Conservation (phyloP, 2,797 vertebrate genomes). For the Notamacropus eugenii region DNA sequence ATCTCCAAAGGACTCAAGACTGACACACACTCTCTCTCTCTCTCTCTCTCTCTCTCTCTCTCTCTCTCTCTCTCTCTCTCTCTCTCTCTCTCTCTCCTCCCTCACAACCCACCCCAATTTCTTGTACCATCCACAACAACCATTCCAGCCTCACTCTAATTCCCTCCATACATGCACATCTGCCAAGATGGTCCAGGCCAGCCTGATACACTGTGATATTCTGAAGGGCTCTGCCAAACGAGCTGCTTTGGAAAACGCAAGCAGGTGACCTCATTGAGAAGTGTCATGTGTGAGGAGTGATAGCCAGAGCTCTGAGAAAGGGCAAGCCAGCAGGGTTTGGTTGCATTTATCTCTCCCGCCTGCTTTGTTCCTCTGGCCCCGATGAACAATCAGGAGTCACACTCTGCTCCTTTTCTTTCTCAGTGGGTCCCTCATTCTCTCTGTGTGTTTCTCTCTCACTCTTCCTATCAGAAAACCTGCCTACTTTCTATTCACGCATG, state of each 20-base stretch:
- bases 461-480: neutral
- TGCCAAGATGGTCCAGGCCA: neutral
- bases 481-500: neutral
- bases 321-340: neutral
- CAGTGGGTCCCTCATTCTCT: neutral
- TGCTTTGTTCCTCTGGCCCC: constrained; percentile 12
- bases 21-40: neutral
- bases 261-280: neutral
- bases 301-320: neutral
- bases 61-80: too few species aligned
- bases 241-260: neutral
- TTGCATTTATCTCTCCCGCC: neutral
- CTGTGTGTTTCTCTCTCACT: neutral
- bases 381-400: neutral
- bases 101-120: neutral
- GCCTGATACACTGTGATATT: neutral
- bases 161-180: rapidly evolving
- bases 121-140: neutral
- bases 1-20: neutral
- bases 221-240: neutral
- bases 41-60: constrained; percentile 4
- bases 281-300: neutral
- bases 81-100: neutral
- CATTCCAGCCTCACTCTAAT: neutral
- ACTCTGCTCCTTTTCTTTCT: neutral